Percentiles rank a stretch among this genome's conserved stretches.
Conservation (phyloP, 2,113 vertebrate genomes). For the Hypomesus transpacificus region DNA sequence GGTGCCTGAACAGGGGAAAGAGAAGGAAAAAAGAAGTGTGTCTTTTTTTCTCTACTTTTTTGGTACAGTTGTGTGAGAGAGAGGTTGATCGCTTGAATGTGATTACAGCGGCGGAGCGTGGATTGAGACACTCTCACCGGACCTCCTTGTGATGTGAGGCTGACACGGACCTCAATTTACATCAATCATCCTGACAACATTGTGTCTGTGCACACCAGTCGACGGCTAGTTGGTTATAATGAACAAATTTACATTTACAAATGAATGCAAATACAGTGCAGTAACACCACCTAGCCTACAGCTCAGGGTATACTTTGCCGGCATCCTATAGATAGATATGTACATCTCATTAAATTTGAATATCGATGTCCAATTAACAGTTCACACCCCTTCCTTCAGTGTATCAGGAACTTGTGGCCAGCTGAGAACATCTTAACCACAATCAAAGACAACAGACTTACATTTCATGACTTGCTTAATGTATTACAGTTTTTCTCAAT, state of each 20-base stretch:
- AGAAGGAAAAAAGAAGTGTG: conserved; percentile 24
- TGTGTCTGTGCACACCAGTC: neutral
- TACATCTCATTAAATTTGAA: too few species aligned
- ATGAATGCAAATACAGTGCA: conserved; percentile 18
- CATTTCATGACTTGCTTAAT: too few species aligned
- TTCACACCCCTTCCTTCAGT: too few species aligned
- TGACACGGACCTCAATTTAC: conserved; percentile 40
- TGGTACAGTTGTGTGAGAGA: conserved; percentile 19
- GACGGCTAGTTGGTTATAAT: neutral
- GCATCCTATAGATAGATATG: conserved; percentile 33
- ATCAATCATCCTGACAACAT: conserved; percentile 54
- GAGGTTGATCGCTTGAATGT: conserved; percentile 15
- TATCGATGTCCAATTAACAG: too few species aligned
- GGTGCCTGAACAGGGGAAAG: conserved; percentile 41
- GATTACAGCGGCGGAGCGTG: conserved; percentile 16
- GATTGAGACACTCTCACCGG: conserved; percentile 18
- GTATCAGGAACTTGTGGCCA: too few species aligned
- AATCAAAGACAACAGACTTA: too few species aligned
- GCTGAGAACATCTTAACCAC: too few species aligned
- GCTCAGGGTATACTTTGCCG: neutral
- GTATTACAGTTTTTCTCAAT: too few species aligned
- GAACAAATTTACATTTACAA: too few species aligned
- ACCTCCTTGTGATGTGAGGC: conserved; percentile 47
- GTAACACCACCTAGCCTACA: neutral
- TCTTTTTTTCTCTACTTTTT: conserved; percentile 22